phyloP scores from a whole-genome alignment of 2,797 vertebrate genomes.

The Jordanella pulchra region DNA sequence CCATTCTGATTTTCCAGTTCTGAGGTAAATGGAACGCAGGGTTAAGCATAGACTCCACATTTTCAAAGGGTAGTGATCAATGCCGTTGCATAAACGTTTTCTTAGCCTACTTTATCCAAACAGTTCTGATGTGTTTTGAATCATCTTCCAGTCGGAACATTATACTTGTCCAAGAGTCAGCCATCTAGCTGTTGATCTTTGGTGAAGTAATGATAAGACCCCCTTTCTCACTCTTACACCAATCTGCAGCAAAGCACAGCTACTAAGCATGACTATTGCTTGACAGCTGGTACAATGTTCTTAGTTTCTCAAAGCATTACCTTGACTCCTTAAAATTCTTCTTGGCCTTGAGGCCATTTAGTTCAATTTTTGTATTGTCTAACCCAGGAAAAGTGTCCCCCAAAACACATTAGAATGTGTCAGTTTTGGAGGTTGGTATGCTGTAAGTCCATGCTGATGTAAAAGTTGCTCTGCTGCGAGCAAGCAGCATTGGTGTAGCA shows the following conservation, averaged over 20 bases:
- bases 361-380: not conserved
- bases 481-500: not conserved
- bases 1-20: too few species aligned
- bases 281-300: not conserved
- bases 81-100: not conserved
- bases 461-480: not conserved
- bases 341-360: not conserved
- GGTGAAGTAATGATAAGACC: not conserved
- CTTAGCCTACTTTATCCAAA: not conserved
- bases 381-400: not conserved
- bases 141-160: not conserved
- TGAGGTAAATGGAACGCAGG: too few species aligned
- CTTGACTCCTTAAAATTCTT: not conserved
- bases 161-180: not conserved
- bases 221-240: not conserved
- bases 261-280: not conserved
- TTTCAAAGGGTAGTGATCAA: not conserved
- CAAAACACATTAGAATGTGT: not conserved
- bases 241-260: not conserved
- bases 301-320: not conserved
- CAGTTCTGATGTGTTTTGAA: not conserved
- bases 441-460: not conserved
- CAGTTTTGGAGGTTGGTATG: not conserved
- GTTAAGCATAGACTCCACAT: not conserved
- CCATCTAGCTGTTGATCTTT: not conserved